phyloP scores from a whole-genome alignment of 2,888 invertebrate genomes.

The Campoplex nolae region DNA sequence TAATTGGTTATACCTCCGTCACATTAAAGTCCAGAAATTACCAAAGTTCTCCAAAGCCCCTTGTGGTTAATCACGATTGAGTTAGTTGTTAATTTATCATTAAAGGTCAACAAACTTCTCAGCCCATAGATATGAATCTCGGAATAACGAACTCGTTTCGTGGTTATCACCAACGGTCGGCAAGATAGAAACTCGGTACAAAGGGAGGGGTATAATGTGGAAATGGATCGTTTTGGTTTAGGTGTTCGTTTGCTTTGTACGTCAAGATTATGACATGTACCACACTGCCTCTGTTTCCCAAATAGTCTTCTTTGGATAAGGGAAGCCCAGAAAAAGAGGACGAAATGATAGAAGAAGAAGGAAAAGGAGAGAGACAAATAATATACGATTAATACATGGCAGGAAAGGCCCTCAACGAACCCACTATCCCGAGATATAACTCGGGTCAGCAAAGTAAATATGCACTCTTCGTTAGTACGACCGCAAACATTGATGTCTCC shows the following conservation, averaged over 20 bases:
- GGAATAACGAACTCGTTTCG: background rate
- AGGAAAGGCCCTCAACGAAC: constrained; percentile 51
- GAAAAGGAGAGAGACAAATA: constrained; percentile 40
- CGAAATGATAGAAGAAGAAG: background rate
- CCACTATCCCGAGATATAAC: constrained; percentile 71
- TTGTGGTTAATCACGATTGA: background rate
- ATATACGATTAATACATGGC: constrained; percentile 39
- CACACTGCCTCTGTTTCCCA: constrained; percentile 54
- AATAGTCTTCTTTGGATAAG: constrained; percentile 35
- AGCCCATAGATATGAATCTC: background rate
- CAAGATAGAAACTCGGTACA: background rate
- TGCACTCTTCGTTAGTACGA: constrained; percentile 79
- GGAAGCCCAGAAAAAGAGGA: constrained; percentile 14
- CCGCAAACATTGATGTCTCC: constrained; percentile 79
- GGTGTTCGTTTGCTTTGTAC: constrained; percentile 22
- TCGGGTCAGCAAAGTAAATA: constrained; percentile 79
- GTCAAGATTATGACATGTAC: constrained; percentile 56
- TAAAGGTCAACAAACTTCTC: background rate
- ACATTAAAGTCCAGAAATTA: background rate
- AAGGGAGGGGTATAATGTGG: background rate
- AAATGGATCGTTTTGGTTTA: constrained; percentile 1
- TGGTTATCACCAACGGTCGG: background rate
- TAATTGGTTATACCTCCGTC: background rate
- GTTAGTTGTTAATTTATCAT: background rate
- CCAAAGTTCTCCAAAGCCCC: background rate